Evolutionary conservation across 2,113 vertebrate species (phyloP).

Genomic region (Eulacestoma nigropectus): DNA sequence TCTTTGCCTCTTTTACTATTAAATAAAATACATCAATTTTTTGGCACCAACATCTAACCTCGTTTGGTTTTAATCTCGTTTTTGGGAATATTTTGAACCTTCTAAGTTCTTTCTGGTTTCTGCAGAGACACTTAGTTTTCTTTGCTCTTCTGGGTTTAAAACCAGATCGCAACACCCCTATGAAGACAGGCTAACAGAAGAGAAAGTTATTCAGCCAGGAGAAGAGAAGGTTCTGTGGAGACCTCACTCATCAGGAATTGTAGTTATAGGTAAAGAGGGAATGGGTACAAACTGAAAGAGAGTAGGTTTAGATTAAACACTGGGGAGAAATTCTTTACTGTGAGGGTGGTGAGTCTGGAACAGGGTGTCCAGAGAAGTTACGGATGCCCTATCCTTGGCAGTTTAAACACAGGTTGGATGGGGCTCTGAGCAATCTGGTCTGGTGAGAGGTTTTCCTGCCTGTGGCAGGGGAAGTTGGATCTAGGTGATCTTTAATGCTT

Average conservation of each 20-base stretch:
- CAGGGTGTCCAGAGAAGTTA: neutral
- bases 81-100: too few species aligned
- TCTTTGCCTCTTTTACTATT: too few species aligned
- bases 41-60: too few species aligned
- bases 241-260: neutral
- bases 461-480: neutral
- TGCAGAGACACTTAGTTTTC: too few species aligned
- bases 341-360: neutral
- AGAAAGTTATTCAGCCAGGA: too few species aligned
- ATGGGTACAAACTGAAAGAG: neutral
- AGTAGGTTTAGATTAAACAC: neutral
- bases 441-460: neutral
- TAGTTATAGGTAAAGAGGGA: neutral
- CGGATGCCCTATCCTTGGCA: neutral
- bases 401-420: neutral
- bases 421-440: neutral
- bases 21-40: too few species aligned
- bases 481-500: neutral
- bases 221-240: neutral
- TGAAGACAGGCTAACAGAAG: neutral
- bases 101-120: too few species aligned
- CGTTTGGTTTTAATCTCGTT: too few species aligned
- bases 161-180: too few species aligned
- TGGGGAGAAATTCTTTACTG: neutral
- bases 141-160: too few species aligned